These are phyloP conservation scores for Belgica antarctica DNA, from an alignment of 2,888 invertebrate genomes.

Conservation along the genomic window DNA sequence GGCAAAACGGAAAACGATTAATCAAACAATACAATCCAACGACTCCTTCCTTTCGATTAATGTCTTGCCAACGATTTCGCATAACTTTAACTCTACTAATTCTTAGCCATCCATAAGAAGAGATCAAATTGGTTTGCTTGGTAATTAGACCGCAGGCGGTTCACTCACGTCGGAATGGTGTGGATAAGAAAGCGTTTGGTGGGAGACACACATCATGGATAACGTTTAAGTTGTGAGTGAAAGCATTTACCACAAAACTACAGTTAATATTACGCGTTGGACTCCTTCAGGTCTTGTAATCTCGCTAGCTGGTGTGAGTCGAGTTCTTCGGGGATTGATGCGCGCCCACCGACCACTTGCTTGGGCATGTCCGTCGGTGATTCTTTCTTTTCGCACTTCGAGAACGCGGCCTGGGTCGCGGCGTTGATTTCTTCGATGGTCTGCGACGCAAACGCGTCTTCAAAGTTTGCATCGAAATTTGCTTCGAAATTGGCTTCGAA, in stretches of 20 bases:
- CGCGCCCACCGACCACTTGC: slow-evolving; percentile 72
- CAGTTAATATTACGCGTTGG: slow-evolving; percentile 69
- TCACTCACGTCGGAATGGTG: slow-evolving; percentile 4
- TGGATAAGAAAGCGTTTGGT: background rate
- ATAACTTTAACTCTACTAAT: background rate
- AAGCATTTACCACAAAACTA: slow-evolving; percentile 36
- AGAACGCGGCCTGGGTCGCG: background rate
- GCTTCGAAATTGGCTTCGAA: slow-evolving; percentile 52
- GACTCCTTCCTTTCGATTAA: background rate
- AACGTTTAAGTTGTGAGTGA: slow-evolving; percentile 27
- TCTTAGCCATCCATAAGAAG: slow-evolving; percentile 22
- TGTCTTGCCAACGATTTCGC: background rate
- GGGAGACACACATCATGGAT: slow-evolving; percentile 16
- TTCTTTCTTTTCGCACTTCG: slow-evolving; percentile 47
- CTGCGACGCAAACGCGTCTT: slow-evolving; percentile 55
- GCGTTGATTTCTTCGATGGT: slow-evolving; percentile 45
- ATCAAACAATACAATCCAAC: background rate
- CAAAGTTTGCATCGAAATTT: slow-evolving; percentile 55
- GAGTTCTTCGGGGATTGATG: slow-evolving; percentile 83
- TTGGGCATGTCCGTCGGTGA: slow-evolving; percentile 60
- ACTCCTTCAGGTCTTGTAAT: slow-evolving; percentile 84
- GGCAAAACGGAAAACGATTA: background rate
- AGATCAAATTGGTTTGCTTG: slow-evolving; percentile 24
- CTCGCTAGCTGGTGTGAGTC: slow-evolving; percentile 85
- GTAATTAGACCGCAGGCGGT: background rate